Evolutionary conservation across 2,113 vertebrate species (phyloP), one percentile per base, ranked within the genome.

Genomic region (Morone saxatilis): DNA sequence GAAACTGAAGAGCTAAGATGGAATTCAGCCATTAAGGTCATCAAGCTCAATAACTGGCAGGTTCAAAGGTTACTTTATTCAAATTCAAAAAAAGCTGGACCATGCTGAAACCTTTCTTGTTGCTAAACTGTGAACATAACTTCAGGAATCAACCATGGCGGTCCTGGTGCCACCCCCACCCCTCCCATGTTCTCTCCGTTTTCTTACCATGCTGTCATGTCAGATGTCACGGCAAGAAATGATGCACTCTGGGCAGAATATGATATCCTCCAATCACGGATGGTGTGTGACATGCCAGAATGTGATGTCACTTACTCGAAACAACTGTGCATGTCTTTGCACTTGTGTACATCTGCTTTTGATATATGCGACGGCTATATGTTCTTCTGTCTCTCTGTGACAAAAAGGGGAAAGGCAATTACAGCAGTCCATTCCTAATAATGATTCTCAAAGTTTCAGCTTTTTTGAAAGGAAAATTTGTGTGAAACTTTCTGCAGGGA

Each of bases 201-300:
- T n/a, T n/a, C 71, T 14, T 36, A n/a, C 50, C 22, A 47, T 53
- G 74, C 80, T 78, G 77, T 78, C 67, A 83, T 84, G 71, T 90
- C 81, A 84, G 76, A 89, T 86, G 86, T 87, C 87, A 82, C 7
- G 43, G 80, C 20, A 75, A 74, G 68, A 88, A 76, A 80, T 79
- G 10, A 66, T 22, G 57, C 54, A 50, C 43, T 17, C 70, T 22
- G 20, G 51, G 79, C 43, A 65, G 75, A 90, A 89, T 67, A 48
- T 41, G 84, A 90, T 78, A 80, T 86, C 73, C 72, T 88, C 71
- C 53, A 85, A 84, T 80, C 76, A 84, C 48, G 90, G n/a, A 86
- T 84, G 70, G 78, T 47, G 41, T 59, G 60, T 6, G 60, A 80
- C 62, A 86, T 68, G 73, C 67, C 73, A 83, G 81, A 87, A 89